phyloP scores from a whole-genome alignment of 2,888 invertebrate genomes.

The Coecobrya sp. region DNA sequence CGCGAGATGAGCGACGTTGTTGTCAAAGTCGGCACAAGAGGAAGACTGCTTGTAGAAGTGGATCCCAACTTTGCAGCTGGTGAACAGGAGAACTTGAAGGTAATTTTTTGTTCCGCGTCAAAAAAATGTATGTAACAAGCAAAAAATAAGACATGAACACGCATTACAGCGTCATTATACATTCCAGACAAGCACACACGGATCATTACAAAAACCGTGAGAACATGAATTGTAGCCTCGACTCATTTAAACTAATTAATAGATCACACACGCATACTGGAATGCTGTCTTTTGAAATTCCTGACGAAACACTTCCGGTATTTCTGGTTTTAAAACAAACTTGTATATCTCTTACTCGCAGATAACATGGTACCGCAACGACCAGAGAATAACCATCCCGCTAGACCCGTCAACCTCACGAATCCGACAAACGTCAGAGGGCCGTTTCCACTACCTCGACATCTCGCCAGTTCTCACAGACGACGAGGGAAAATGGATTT shows the following conservation, averaged over 20 bases:
- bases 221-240: too few species aligned
- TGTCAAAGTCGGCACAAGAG: constrained; percentile 96
- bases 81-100: constrained; percentile 80
- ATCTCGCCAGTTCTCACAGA: constrained; percentile 94
- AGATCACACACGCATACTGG: not conserved
- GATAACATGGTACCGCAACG: constrained; percentile 96
- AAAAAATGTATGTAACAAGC: too few species aligned
- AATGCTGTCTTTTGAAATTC: not conserved
- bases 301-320: not conserved
- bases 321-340: not conserved
- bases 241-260: too few species aligned
- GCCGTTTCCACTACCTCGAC: constrained; percentile 95
- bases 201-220: too few species aligned
- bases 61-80: constrained; percentile 88
- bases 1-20: constrained; percentile 95
- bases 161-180: too few species aligned
- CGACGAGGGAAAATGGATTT: constrained; percentile 95
- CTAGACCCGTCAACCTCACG: constrained; percentile 87
- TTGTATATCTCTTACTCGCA: constrained; percentile 87
- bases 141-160: too few species aligned
- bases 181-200: too few species aligned
- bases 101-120: not conserved
- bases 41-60: constrained; percentile 95
- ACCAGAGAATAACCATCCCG: constrained; percentile 90
- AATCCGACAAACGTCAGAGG: constrained; percentile 88